phyloP scores from a whole-genome alignment of 2,797 vertebrate species.

The Sebastes umbrosus region DNA sequence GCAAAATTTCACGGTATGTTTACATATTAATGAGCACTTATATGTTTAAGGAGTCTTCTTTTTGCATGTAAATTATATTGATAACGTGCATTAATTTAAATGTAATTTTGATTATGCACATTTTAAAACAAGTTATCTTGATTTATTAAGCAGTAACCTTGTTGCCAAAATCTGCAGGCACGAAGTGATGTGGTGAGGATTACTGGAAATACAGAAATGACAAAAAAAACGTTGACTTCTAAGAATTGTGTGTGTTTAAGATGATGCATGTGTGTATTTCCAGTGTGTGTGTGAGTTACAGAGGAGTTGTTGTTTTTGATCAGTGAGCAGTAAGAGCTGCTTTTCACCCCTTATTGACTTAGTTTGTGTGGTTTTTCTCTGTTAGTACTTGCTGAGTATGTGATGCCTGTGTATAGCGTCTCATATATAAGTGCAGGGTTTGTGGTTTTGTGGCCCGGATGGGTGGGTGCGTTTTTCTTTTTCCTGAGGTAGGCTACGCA shows the following conservation, averaged over 20 bases:
- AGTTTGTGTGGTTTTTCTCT: conserved; percentile 59
- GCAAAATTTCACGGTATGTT: not conserved
- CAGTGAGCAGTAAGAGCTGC: conserved; percentile 32
- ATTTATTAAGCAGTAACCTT: not conserved
- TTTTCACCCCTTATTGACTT: conserved; percentile 57
- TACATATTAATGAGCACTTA: not conserved
- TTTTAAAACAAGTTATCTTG: not conserved
- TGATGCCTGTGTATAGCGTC: not conserved
- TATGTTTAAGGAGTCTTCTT: not conserved
- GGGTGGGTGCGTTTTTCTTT: conserved; percentile 70
- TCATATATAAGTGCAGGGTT: conserved; percentile 14
- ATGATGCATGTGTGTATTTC: not conserved
- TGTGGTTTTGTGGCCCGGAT: conserved; percentile 81
- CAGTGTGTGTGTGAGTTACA: not conserved
- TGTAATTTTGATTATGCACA: not conserved
- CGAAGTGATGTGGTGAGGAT: not conserved
- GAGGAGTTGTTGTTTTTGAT: conserved; percentile 53
- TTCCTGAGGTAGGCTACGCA: conserved; percentile 64
- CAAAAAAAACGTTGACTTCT: conserved; percentile 21
- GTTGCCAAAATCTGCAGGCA: not conserved
- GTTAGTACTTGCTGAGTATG: conserved; percentile 24
- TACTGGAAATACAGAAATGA: conserved; percentile 24
- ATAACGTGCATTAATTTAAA: not conserved
- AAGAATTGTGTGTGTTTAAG: conserved; percentile 25
- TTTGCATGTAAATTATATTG: not conserved